Percentiles rank a stretch among this genome's conserved stretches.
phyloP scores from a whole-genome alignment of 2,797 vertebrate species.

The Galaxias olidus region DNA sequence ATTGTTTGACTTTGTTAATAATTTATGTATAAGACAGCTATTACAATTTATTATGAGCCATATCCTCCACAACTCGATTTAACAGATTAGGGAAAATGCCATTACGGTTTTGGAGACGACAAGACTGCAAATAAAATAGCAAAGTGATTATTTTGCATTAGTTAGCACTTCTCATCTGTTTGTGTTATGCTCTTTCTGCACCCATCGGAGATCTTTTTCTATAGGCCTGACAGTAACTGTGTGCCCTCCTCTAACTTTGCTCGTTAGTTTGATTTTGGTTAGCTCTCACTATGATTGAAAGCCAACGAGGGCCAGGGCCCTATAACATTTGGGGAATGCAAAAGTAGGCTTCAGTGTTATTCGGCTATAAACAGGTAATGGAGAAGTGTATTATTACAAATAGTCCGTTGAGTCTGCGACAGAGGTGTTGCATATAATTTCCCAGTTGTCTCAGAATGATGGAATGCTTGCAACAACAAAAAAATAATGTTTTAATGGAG shows the following conservation, averaged over 20 bases:
- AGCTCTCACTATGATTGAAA: conserved; percentile 1
- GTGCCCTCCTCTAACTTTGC: conserved; percentile 2
- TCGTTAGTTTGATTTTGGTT: neutral
- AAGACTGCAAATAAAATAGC: neutral
- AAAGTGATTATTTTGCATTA: neutral
- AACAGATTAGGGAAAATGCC: neutral
- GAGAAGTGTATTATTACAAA: too few species aligned
- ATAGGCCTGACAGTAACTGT: neutral
- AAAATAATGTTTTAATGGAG: conserved; percentile 17
- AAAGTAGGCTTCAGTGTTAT: too few species aligned
- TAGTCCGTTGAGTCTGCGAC: neutral
- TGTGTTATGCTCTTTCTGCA: neutral
- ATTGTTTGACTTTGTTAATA: conserved; percentile 43
- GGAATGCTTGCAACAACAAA: conserved; percentile 6
- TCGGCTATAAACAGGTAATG: too few species aligned
- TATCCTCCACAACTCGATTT: conserved; percentile 41
- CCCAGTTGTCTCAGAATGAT: conserved; percentile 26
- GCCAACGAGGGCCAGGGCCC: too few species aligned
- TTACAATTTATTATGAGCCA: conserved; percentile 30
- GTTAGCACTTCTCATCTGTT: conserved; percentile 6
- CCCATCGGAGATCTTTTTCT: too few species aligned
- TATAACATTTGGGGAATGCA: too few species aligned
- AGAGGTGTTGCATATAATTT: conserved; percentile 33
- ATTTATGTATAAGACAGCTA: conserved; percentile 40
- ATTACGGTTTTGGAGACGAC: neutral